Base-by-base conservation (phyloP, 2,113 vertebrate genomes). In the Scomber scombrus region DNA sequence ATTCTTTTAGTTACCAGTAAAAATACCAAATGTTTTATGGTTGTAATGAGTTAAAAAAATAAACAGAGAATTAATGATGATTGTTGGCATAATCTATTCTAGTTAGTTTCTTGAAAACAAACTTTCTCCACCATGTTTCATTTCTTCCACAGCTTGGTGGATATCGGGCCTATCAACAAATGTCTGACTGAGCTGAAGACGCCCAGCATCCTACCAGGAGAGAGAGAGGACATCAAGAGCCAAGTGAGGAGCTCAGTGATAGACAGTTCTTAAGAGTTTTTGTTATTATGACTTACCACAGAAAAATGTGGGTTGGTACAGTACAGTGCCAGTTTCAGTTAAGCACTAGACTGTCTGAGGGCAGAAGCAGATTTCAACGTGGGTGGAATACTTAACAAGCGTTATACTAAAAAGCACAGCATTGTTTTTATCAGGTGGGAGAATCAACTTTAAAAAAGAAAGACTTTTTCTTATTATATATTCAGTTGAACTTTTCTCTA, bases 141-240 rank as follows among this genome's bases (percentile, higher is more conserved):
- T 62, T 71, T 71, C 91, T 80, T 82, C 21, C 34, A 82, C 85
- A 99, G 98, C 71, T 80, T 97, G 55, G 87, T 96, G 58, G 95
- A 95, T 78, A 88, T 93, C 2, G 58, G 87, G 26, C 80, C 93
- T 52, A 23, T 98, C 16, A 95, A 96, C 86, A 95, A 88, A 61
- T 96, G 74, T 58, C 58, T 98, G 64, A 86, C 86, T 87, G 97
- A 99, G 71, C 90, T 99, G 71, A 96, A 85, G 90, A 84, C 89
- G 26, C 94, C 90, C 0, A 76, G 90, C 79, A 71, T 94, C 47
- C 89, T 85, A 21, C 92, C 90, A 3, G 91, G 89, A 85, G 93
- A 95, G 16, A 76, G 14, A 40, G 95, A 96, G 78, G 92, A 96
- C 58, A 86, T 93, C 46, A 96, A 95, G 93, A 94, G 92, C 78